phyloP scores from a whole-genome alignment of 2,888 invertebrate genomes.

The Machimus atricapillus region DNA sequence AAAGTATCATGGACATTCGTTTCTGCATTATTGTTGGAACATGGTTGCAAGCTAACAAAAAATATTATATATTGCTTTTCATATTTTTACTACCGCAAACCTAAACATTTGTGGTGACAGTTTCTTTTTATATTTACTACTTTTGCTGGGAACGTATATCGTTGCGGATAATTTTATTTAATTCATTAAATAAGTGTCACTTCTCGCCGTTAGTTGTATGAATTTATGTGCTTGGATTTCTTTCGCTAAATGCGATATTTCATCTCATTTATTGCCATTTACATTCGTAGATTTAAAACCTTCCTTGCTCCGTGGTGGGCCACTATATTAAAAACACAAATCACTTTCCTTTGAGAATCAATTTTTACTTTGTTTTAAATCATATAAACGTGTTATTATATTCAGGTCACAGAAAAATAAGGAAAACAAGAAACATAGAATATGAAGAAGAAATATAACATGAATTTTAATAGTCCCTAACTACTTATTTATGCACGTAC shows the following conservation, averaged over 20 bases:
- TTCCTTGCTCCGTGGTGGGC: not conserved
- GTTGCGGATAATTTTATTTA: not conserved
- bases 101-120: not conserved
- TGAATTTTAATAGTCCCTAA: too few species aligned
- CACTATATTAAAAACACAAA: not conserved
- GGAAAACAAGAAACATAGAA: not conserved
- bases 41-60: slow-evolving; percentile 35
- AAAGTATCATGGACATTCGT: not conserved
- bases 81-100: not conserved
- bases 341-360: not conserved
- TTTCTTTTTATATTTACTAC: not conserved
- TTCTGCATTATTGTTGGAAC: slow-evolving; percentile 29
- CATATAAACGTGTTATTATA: not conserved
- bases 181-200: not conserved
- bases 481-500: too few species aligned
- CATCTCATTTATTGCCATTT: not conserved
- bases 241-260: not conserved
- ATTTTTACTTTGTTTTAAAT: not conserved
- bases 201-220: not conserved
- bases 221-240: slow-evolving; percentile 6
- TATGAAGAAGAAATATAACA: not conserved
- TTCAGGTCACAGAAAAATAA: not conserved
- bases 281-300: not conserved
- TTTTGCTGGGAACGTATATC: not conserved
- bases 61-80: not conserved